phyloP scores from a whole-genome alignment of 2,113 vertebrate genomes.

The Halcyon senegalensis region DNA sequence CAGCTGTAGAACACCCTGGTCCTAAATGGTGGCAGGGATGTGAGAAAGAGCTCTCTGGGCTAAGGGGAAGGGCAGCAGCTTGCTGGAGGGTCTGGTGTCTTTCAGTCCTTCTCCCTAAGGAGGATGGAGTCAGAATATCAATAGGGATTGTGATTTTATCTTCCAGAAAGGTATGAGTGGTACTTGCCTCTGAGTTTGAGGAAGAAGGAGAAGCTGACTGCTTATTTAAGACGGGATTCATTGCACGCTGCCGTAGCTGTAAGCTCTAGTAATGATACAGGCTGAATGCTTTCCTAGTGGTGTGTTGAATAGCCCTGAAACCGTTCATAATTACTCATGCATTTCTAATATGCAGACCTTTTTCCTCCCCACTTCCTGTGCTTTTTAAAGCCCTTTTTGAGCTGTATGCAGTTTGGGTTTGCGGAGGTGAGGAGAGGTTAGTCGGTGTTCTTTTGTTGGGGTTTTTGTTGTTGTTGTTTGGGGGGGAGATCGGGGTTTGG shows the following conservation, averaged over 20 bases:
- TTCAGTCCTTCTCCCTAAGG: not conserved
- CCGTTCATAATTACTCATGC: not conserved
- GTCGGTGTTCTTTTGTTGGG: not conserved
- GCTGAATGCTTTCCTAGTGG: not conserved
- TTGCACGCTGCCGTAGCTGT: not conserved
- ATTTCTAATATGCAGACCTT: not conserved
- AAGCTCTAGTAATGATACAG: not conserved
- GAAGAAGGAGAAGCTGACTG: not conserved
- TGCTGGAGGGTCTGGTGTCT: not conserved
- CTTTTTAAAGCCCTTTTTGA: conserved; percentile 40
- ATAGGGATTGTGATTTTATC: not conserved
- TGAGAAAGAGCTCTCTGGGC: not conserved
- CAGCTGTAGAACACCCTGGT: not conserved
- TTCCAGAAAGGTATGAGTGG: not conserved
- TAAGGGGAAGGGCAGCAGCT: not conserved
- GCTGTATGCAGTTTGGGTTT: conserved; percentile 36
- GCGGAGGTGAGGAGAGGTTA: conserved; percentile 57
- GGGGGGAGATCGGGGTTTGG: no score
- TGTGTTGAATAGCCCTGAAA: conserved; percentile 47
- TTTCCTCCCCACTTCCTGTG: not conserved
- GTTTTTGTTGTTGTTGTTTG: not conserved
- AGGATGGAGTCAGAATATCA: not conserved
- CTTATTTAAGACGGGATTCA: not conserved
- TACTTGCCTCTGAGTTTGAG: not conserved
- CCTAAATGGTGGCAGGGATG: not conserved